Evolutionary conservation across 2,113 vertebrate genomes (phyloP).

Genomic region (Chaetodon trifascialis): DNA sequence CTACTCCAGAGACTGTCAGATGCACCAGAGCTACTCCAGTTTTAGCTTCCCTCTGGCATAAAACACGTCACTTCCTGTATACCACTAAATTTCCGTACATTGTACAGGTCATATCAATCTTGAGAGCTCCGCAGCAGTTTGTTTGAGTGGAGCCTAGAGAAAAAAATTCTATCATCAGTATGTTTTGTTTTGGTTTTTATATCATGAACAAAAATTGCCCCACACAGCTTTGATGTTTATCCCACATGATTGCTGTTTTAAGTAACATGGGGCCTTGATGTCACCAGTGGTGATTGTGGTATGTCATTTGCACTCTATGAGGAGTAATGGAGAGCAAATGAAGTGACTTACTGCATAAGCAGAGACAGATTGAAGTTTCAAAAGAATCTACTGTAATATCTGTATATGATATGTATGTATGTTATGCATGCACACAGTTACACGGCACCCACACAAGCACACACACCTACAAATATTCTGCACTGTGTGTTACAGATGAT

Average conservation of each 20-base stretch:
- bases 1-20: too few species aligned
- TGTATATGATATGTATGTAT: too few species aligned
- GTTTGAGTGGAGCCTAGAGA: neutral
- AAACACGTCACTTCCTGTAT: too few species aligned
- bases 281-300: neutral
- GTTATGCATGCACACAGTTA: neutral
- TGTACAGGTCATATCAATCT: too few species aligned
- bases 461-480: neutral
- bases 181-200: too few species aligned
- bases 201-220: neutral
- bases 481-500: neutral
- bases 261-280: neutral
- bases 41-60: too few species aligned
- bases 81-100: too few species aligned
- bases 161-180: neutral
- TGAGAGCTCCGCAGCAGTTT: neutral
- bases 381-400: neutral
- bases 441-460: neutral
- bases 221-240: neutral
- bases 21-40: neutral
- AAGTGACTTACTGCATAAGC: slow-evolving; percentile 1
- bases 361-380: neutral
- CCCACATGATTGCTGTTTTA: slow-evolving; percentile 2
- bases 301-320: neutral
- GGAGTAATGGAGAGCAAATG: neutral